A percentile compares a stretch with the other conserved stretches of the same genome.
Evolutionary conservation across 92 coral and sea anemone genomes (phyloP).

Genomic region (Actinostola sp.): DNA sequence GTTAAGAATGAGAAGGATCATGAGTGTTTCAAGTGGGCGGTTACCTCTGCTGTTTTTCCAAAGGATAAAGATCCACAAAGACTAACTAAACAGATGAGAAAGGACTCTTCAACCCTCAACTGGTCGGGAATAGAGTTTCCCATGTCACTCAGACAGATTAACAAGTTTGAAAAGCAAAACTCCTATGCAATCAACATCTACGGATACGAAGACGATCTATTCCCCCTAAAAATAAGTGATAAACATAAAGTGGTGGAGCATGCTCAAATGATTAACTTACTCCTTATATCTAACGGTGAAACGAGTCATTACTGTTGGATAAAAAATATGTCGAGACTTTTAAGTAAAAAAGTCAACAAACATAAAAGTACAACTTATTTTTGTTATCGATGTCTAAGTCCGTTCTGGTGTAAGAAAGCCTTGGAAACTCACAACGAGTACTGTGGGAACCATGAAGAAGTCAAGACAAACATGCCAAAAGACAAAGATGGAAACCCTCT

Average conservation of each 20-base stretch:
- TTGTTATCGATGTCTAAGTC: constrained; percentile 31
- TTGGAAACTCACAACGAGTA: constrained; percentile 32
- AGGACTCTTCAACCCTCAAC: constrained; percentile 35
- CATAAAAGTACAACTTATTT: constrained; percentile 9
- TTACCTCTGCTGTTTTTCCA: constrained; percentile 54
- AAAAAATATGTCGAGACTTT: constrained; percentile 17
- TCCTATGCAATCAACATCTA: constrained; percentile 28
- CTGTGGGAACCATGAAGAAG: constrained; percentile 6
- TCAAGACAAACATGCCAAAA: constrained; percentile 38
- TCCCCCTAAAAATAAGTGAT: constrained; percentile 33
- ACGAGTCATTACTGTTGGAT: constrained; percentile 58
- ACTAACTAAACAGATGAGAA: constrained; percentile 34
- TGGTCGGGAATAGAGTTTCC: constrained; percentile 46
- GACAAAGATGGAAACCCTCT: constrained; percentile 11
- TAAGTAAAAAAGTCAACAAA: constrained; percentile 23
- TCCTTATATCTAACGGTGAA: constrained; percentile 26
- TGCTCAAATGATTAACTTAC: constrained; percentile 18
- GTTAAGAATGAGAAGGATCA: constrained; percentile 57
- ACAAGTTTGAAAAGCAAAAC: constrained; percentile 37
- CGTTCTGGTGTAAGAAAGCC: constrained; percentile 18
- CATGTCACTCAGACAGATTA: constrained; percentile 31
- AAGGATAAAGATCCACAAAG: constrained; percentile 30
- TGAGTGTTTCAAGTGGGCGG: constrained; percentile 69
- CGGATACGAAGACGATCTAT: constrained; percentile 36
- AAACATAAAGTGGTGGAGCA: neutral